Conservation (phyloP, 2,888 invertebrate genomes). For the Melieria picta region DNA sequence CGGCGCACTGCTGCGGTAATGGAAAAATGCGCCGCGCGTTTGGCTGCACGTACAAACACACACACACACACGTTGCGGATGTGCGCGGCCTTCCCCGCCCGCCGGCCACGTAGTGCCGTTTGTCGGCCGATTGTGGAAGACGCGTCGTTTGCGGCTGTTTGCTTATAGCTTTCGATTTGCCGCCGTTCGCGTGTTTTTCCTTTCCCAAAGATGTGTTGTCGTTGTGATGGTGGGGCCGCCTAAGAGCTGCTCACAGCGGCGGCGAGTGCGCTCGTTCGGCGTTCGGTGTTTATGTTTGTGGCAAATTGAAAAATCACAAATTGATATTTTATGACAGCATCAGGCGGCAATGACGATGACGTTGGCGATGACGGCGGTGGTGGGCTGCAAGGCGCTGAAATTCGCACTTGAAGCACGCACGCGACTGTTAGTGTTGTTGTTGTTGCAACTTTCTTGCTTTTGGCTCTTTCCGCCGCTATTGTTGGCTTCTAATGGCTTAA, state of each 20-base stretch:
- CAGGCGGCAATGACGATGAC: not conserved
- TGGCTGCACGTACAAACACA: not conserved
- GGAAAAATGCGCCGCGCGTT: not conserved
- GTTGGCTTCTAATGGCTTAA: conserved; percentile 18
- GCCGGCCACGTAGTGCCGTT: not conserved
- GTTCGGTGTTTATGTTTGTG: conserved; percentile 28
- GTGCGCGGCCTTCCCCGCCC: not conserved
- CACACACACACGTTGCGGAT: not conserved
- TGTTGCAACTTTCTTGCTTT: too few species aligned
- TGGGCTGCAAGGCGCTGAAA: conserved; percentile 4
- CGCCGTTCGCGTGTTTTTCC: not conserved
- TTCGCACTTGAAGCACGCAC: not conserved
- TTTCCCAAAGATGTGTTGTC: not conserved
- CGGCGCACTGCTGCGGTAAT: too few species aligned
- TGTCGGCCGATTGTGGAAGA: too few species aligned
- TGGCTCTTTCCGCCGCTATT: not conserved
- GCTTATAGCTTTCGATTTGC: too few species aligned
- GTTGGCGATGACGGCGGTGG: conserved; percentile 4
- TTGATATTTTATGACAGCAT: conserved; percentile 46
- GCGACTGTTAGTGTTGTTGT: too few species aligned
- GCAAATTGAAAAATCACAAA: conserved; percentile 48
- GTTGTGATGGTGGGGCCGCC: not conserved
- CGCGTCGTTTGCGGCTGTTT: too few species aligned
- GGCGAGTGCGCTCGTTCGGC: not conserved
- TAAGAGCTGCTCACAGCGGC: conserved; percentile 11